These are phyloP conservation scores for Fragum whitleyi DNA, from an alignment of 2,888 invertebrate species.

Conservation along the genomic window DNA sequence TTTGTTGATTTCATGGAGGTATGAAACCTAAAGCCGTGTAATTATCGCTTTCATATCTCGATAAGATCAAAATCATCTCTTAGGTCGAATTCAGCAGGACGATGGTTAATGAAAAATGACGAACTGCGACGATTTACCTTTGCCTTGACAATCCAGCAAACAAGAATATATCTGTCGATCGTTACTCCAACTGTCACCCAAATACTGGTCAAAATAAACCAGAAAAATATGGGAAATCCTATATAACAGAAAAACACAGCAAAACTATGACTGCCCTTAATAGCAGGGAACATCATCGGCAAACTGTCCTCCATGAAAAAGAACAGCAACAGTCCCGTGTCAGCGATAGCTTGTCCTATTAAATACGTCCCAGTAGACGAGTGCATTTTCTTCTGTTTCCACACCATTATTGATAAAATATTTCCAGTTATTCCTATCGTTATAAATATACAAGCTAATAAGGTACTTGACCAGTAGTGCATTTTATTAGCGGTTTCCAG, in stretches of 20 bases:
- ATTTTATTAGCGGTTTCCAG: conserved; percentile 65
- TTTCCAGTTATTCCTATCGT: conserved; percentile 75
- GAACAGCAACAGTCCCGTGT: conserved; percentile 69
- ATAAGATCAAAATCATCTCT: no score
- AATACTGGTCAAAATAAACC: conserved; percentile 74
- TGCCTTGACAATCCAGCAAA: conserved; percentile 76
- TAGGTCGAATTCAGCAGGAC: no score
- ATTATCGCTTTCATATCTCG: no score
- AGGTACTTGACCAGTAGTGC: conserved; percentile 68
- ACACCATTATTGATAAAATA: conserved; percentile 69
- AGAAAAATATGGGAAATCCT: conserved; percentile 75
- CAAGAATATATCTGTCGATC: conserved; percentile 77
- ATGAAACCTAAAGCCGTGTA: no score
- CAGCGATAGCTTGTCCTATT: conserved; percentile 72
- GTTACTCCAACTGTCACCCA: conserved; percentile 80
- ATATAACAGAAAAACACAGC: conserved; percentile 73
- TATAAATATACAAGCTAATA: conserved; percentile 67
- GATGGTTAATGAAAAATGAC: no score
- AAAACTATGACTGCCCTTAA: conserved; percentile 60
- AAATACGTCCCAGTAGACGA: conserved; percentile 73
- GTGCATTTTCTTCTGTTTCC: conserved; percentile 66
- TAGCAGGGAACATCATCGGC: conserved; percentile 54
- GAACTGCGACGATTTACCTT: conserved; percentile 59
- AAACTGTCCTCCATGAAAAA: conserved; percentile 70
- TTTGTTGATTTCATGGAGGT: no score